These are phyloP conservation scores for Tribolium madens DNA, from an alignment of 1,140 invertebrate genomes.

Conservation along the genomic window DNA sequence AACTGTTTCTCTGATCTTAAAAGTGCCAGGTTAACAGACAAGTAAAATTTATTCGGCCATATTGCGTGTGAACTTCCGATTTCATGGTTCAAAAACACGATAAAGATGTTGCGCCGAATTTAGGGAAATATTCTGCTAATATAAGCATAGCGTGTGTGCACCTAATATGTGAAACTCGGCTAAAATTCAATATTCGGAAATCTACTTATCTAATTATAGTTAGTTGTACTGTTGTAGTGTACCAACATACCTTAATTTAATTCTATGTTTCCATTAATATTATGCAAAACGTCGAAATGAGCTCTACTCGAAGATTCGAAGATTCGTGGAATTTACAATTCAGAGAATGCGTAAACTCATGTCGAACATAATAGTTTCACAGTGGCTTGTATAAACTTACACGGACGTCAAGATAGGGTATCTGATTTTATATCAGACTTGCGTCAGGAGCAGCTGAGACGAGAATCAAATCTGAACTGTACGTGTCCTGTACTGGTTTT, in stretches of 20 bases:
- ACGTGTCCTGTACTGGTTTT: slow-evolving; percentile 39
- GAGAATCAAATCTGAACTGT: slow-evolving; percentile 45
- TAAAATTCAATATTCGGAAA: slow-evolving; percentile 35
- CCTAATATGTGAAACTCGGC: slow-evolving; percentile 3
- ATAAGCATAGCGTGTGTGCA: slow-evolving; percentile 33
- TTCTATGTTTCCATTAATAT: slow-evolving; percentile 36
- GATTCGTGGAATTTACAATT: neutral
- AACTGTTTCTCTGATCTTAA: neutral
- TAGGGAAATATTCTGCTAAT: slow-evolving; percentile 37
- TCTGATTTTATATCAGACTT: slow-evolving; percentile 43
- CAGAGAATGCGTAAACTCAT: slow-evolving; percentile 18
- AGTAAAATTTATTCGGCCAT: neutral
- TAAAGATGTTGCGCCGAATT: slow-evolving; percentile 26
- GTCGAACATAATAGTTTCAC: slow-evolving; percentile 29
- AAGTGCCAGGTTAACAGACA: neutral
- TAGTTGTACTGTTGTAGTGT: slow-evolving; percentile 5
- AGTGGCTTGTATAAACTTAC: slow-evolving; percentile 39
- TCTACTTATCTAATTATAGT: slow-evolving; percentile 40
- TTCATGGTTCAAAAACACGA: slow-evolving; percentile 16
- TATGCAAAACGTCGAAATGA: slow-evolving; percentile 29
- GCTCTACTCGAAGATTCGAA: neutral
- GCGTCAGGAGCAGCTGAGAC: slow-evolving; percentile 36
- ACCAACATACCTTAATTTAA: slow-evolving; percentile 33
- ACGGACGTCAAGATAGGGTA: slow-evolving; percentile 40
- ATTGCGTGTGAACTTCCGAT: slow-evolving; percentile 33